phyloP scores from a whole-genome alignment of 2,888 invertebrate genomes.

The Lasioglossum malachurum region DNA sequence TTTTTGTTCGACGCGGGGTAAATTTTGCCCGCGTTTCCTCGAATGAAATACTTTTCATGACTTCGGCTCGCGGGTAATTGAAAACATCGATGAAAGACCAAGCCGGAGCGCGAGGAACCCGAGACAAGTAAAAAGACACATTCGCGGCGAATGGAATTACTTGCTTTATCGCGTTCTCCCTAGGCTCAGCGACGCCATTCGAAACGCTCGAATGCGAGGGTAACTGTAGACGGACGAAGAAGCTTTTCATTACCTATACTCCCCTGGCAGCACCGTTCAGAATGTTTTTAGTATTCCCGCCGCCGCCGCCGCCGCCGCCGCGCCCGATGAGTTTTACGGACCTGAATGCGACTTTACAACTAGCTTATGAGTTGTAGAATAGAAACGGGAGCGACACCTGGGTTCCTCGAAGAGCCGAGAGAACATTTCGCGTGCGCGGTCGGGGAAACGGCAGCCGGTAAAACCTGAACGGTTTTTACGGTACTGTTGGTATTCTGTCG shows the following conservation, averaged over 20 bases:
- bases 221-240: constrained; percentile 2
- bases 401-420: background rate
- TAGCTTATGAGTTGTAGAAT: background rate
- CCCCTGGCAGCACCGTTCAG: background rate
- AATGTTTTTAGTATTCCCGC: background rate
- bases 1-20: constrained; percentile 15
- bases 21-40: background rate
- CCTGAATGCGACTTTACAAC: constrained; percentile 6
- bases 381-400: background rate
- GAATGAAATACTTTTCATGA: constrained; percentile 26
- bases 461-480: constrained; percentile 2
- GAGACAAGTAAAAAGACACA: constrained; percentile 1
- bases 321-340: background rate
- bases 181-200: background rate
- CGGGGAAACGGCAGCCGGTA: background rate
- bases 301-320: background rate
- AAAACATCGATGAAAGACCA: constrained; percentile 8
- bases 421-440: background rate
- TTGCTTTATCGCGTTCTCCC: background rate
- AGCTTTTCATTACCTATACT: constrained; percentile 6
- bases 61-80: constrained; percentile 17
- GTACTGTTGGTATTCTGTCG: background rate
- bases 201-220: background rate
- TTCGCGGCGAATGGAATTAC: background rate
- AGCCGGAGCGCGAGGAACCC: background rate